These are phyloP conservation scores for Atta cephalotes DNA, from an alignment of 1,140 invertebrate genomes.

Conservation along the genomic window DNA sequence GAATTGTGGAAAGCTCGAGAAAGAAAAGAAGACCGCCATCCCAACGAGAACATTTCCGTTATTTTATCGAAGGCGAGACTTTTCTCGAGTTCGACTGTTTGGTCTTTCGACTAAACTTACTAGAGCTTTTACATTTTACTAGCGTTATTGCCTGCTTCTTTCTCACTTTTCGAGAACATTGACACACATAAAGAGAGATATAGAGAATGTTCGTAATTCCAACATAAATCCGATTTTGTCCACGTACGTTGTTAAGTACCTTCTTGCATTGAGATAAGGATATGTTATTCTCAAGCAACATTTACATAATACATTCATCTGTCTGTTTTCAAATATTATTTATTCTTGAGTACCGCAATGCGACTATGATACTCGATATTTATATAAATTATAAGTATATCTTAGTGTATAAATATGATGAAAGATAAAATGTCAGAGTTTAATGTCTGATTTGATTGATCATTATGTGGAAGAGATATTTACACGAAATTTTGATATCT, in stretches of 20 bases:
- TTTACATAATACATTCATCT: slow-evolving; percentile 3
- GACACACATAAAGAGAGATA: slow-evolving; percentile 6
- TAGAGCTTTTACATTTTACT: slow-evolving; percentile 70
- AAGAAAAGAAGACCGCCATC: slow-evolving; percentile 11
- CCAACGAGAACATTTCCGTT: slow-evolving; percentile 59
- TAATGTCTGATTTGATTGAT: slow-evolving; percentile 3
- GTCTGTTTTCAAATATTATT: neutral
- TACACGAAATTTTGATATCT: neutral
- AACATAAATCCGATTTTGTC: slow-evolving; percentile 38
- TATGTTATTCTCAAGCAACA: neutral
- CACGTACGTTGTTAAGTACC: neutral
- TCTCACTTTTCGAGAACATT: slow-evolving; percentile 45
- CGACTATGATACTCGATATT: neutral
- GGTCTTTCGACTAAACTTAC: slow-evolving; percentile 66
- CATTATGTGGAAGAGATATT: neutral
- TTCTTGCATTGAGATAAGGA: neutral
- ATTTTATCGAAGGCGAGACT: slow-evolving; percentile 52
- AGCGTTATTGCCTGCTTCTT: slow-evolving; percentile 24
- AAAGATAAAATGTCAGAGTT: neutral
- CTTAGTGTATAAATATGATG: neutral
- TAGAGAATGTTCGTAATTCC: slow-evolving; percentile 25
- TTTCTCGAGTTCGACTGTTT: slow-evolving; percentile 30
- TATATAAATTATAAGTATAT: neutral
- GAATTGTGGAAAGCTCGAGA: neutral
- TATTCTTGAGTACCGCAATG: neutral